Evolutionary conservation across 2,888 invertebrate genomes (phyloP), one percentile per base, ranked within the genome.

Genomic region (Catonia carolina): DNA sequence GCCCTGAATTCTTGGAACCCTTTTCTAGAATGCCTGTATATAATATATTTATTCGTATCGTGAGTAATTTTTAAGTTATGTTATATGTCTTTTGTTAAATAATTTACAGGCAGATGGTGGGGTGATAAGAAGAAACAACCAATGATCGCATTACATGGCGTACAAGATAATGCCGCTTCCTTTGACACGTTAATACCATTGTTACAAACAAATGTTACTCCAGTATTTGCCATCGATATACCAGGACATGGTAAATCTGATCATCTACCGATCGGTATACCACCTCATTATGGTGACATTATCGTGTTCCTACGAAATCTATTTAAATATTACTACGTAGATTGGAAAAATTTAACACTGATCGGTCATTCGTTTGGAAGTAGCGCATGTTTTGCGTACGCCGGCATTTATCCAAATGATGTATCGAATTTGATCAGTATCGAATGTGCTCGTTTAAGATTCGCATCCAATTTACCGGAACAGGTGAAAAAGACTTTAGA

Each of bases 91-190:
- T n/a, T n/a, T n/a, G n/a, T n/a, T n/a, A n/a, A n/a, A 27, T 6
- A 6, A 27, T 27, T 68, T 66, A 58, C 63, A 71, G 73, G 72
- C 1, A 86, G 84, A 70, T 77, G 83, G 73, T 88, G 86, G 82
- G 86, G 86, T 10, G 77, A 76, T 2, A 77, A 77, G 61, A 73
- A 81, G 60, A 75, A 77, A 15, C 76, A 82, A 48, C 86, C 86
- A 0, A 76, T 88, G 57, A 68, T 89, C 23, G 82, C 82, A 1
- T 67, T 88, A n/a, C 89, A 89, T 67, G 89, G 89, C 0, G 86
- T 86, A 86, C 83, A 77, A 71, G 89, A 89, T 69, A 89, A 88
- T 69, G 84, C 86, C 2, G 84, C 83, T n/a, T 79, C 84, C 0
- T 89, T 85, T 74, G 85, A 88, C 69, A 77, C 79, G 0, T 68